These are phyloP conservation scores for Coelopa frigida DNA, from an alignment of 1,140 invertebrate genomes.

Conservation along the genomic window DNA sequence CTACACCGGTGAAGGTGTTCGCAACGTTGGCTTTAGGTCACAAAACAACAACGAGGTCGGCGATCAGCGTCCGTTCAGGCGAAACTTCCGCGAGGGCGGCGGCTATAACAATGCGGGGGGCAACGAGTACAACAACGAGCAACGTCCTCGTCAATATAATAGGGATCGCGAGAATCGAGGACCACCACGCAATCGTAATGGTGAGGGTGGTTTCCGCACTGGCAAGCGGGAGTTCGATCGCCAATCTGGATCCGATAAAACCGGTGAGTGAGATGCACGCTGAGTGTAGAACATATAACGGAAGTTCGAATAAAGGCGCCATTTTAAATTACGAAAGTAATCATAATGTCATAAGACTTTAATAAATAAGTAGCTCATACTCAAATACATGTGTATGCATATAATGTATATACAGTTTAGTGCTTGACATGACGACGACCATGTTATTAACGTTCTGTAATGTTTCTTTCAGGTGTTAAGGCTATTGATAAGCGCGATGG, in stretches of 20 bases:
- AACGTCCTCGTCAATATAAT: conserved; percentile 23
- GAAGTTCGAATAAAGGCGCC: background rate
- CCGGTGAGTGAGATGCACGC: conserved; percentile 52
- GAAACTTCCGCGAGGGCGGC: background rate
- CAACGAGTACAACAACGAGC: conserved; percentile 22
- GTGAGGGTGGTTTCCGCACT: conserved; percentile 44
- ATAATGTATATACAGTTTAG: too few relatives aligned
- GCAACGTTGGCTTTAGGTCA: too few relatives aligned
- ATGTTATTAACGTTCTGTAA: too few relatives aligned
- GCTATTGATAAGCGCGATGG: conserved; percentile 86
- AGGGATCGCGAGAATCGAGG: conserved; percentile 30
- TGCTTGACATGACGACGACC: too few relatives aligned
- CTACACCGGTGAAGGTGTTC: too few relatives aligned
- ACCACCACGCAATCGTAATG: conserved; percentile 44
- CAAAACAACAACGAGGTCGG: too few relatives aligned
- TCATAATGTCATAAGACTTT: too few relatives aligned
- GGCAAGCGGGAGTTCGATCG: conserved; percentile 85
- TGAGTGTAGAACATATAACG: background rate
- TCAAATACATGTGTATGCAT: too few relatives aligned
- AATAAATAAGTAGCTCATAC: too few relatives aligned
- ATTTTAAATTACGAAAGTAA: background rate
- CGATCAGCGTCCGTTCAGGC: too few relatives aligned
- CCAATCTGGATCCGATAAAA: conserved; percentile 86
- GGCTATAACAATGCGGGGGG: background rate
- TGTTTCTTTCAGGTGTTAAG: conserved; percentile 58